Base-by-base conservation (phyloP, 2,797 vertebrate genomes). In the Sebastes nivosus region DNA sequence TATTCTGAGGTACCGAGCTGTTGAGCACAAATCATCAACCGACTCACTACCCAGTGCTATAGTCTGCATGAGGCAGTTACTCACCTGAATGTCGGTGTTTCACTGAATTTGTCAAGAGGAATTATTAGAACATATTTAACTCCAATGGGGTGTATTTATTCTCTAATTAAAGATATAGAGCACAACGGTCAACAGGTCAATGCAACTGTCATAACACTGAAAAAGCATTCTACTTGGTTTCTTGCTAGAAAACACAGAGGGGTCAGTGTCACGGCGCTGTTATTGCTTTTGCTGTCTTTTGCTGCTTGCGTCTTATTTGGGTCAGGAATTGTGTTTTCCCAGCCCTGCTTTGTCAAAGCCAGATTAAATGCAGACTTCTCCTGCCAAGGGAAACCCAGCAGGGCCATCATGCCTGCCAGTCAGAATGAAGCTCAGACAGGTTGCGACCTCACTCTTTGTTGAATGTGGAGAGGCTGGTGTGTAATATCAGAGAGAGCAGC, bases 391-490 rank as follows among this genome's bases (percentile, higher is more conserved):
- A 80, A 82, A 71, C 68, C 57, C 67, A 75, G 65, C 36, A 29
- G 72, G 80, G 67, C 71, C 69, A 75, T 78, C 86, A 42, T 29
- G 52, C 46, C 84, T 87, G 84, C 76, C 84, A 79, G 68, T 91
- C 87, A 92, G 61, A 75, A 60, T 68, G 61, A 84, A 75, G 80
- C 78, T 52, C 70, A 78, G 68, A 88, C 76, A 89, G 83, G 82
- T 75, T 77, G 60, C 30, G 68, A 92, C 88, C 85, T 88, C 63
- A 34, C 75, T 82, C 76, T 88, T 86, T 85, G 83, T 87, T 87
- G 75, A 87, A 85, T 20, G 68, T 67, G 50, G 36, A 85, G 66
- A 80, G 75, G 50, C 69, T 64, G 74, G 16, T 3, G 27, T 83
- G 81, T 68, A 65, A 82, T 64, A 83, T 87, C 74, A 68, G 42